These are phyloP conservation scores for Caenorhabditis briggsae DNA, from an alignment of 1,140 invertebrate genomes.

Conservation along the genomic window DNA sequence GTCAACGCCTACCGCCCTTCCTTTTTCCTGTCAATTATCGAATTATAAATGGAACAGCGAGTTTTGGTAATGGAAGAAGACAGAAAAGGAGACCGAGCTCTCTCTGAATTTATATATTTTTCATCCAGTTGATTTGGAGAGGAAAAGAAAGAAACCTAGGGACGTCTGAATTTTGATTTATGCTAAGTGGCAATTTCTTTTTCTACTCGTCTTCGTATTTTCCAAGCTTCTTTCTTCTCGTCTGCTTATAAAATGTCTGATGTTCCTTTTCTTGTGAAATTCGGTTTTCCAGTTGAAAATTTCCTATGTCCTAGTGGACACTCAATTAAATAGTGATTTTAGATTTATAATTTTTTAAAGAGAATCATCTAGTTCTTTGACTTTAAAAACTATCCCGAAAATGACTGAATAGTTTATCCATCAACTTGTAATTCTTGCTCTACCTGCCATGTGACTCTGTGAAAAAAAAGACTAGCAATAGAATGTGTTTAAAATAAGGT, in stretches of 20 bases:
- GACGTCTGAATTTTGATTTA: conserved; percentile 49
- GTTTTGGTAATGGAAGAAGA: neutral
- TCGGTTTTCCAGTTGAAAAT: neutral
- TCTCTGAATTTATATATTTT: too few species aligned
- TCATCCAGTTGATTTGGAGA: neutral
- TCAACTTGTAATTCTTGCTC: neutral
- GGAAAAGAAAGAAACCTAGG: neutral
- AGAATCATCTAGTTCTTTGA: neutral
- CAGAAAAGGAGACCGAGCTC: neutral
- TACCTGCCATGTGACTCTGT: conserved; percentile 1
- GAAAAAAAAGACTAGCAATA: neutral
- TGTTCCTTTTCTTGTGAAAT: neutral
- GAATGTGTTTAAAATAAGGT: conserved; percentile 23
- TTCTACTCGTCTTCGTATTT: neutral
- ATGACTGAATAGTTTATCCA: neutral
- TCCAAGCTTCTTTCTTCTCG: neutral
- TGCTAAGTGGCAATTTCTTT: conserved; percentile 35
- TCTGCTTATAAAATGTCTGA: neutral
- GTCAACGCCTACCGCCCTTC: neutral
- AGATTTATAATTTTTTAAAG: neutral
- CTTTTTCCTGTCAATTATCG: conserved; percentile 34
- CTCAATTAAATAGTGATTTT: too few species aligned
- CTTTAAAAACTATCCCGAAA: neutral
- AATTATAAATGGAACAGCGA: conserved; percentile 54
- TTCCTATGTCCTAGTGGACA: too few species aligned